Conservation (phyloP, 2,888 invertebrate species). For the Acleris emargana region DNA sequence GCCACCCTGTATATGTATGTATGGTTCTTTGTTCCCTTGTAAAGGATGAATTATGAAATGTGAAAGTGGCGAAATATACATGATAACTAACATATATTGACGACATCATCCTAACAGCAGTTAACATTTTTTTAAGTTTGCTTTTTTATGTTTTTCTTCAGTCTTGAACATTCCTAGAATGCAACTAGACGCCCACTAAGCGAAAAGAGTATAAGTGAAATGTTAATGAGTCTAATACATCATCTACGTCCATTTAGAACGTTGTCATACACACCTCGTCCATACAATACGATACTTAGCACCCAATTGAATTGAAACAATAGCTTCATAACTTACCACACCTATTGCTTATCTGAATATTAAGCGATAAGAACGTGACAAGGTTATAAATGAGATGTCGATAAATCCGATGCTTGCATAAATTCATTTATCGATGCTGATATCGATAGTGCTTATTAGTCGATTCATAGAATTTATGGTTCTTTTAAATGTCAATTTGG, state of each 20-base stretch:
- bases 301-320: slow-evolving; percentile 43
- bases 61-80: too few species aligned
- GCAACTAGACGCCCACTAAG: too few species aligned
- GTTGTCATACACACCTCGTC: slow-evolving; percentile 16
- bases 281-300: slow-evolving; percentile 32
- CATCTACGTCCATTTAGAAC: slow-evolving; percentile 16
- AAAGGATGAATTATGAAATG: too few species aligned
- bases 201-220: neutral
- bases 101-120: too few species aligned
- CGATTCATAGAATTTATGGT: slow-evolving; percentile 30
- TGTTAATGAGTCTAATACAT: slow-evolving; percentile 1
- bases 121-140: too few species aligned
- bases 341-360: slow-evolving; percentile 40
- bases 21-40: too few species aligned
- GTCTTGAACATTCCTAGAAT: too few species aligned
- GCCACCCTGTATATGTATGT: too few species aligned
- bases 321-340: slow-evolving; percentile 52
- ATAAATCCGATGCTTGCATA: slow-evolving; percentile 43
- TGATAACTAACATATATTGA: too few species aligned
- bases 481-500: slow-evolving; percentile 36
- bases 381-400: slow-evolving; percentile 56
- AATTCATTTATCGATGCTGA: slow-evolving; percentile 36
- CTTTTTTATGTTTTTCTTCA: too few species aligned
- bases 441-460: slow-evolving; percentile 29
- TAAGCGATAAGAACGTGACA: slow-evolving; percentile 42